Evolutionary conservation across 2,797 vertebrate species (phyloP).

Genomic region (Propithecus perrieri): DNA sequence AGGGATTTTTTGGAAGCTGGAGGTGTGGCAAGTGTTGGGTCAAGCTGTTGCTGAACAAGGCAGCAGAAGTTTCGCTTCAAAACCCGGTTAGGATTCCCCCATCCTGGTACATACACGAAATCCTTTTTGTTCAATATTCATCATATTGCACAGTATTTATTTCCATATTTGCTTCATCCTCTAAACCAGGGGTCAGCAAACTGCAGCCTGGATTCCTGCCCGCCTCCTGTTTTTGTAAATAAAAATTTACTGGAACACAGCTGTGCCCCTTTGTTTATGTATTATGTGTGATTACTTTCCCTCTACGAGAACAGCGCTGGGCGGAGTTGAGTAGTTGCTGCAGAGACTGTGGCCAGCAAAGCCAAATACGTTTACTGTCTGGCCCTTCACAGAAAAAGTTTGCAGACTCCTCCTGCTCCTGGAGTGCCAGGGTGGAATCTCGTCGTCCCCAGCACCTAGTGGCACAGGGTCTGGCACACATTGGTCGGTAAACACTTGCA

Average conservation of each 20-base stretch:
- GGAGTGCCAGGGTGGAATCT: background rate
- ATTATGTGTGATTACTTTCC: background rate
- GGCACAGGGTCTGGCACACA: accelerated
- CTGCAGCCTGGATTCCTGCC: background rate
- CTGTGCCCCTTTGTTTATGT: accelerated
- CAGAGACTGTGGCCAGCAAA: background rate
- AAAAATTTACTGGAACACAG: background rate
- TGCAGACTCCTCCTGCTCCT: background rate
- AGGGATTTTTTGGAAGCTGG: background rate
- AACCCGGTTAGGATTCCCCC: background rate
- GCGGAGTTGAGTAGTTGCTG: accelerated
- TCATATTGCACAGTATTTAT: background rate
- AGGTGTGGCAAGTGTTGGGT: too few species aligned
- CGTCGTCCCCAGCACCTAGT: background rate
- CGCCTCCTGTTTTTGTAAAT: background rate
- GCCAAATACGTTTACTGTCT: background rate
- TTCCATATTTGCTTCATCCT: background rate
- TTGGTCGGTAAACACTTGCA: background rate
- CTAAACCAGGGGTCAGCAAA: background rate
- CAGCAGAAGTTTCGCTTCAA: background rate
- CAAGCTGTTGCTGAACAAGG: background rate
- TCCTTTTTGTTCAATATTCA: background rate
- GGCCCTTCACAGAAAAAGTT: background rate
- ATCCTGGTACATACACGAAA: accelerated
- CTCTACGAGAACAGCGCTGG: accelerated